Conservation (phyloP, 2,797 vertebrate species). For the Gymnothorax reevesii region DNA sequence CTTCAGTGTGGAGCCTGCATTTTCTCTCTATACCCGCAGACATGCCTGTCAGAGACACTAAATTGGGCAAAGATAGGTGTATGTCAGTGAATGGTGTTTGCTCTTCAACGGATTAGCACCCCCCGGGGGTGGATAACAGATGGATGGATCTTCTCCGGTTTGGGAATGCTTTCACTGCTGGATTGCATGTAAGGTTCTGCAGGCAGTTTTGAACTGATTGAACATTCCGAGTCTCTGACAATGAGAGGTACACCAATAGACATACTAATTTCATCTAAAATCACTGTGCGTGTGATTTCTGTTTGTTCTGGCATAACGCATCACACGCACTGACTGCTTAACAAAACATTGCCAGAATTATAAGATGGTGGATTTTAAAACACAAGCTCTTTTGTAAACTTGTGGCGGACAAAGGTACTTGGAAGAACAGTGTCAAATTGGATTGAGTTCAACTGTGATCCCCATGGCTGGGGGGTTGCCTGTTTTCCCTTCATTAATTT, state of each 20-base stretch:
- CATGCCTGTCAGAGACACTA: no score
- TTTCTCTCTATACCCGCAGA: no score
- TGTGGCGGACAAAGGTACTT: neutral
- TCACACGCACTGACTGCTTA: neutral
- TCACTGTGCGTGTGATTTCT: no score
- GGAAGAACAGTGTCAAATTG: neutral
- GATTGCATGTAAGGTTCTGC: neutral
- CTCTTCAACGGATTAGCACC: no score
- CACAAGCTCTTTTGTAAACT: neutral
- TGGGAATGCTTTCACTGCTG: neutral
- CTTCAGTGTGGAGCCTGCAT: no score
- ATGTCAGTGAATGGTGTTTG: no score
- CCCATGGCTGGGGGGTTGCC: constrained; percentile 22
- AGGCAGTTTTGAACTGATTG: neutral
- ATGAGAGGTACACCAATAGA: neutral
- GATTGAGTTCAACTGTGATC: neutral
- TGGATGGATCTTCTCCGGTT: neutral
- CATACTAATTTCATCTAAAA: no score
- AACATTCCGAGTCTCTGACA: neutral
- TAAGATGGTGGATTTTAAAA: neutral
- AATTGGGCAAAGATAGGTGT: no score
- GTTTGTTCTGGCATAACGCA: neutral
- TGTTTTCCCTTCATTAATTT: constrained; percentile 69
- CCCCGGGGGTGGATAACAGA: no score
- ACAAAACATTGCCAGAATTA: neutral